Base-by-base conservation (phyloP, 2,797 vertebrate species). In the Sebastiscus albofasciatus region DNA sequence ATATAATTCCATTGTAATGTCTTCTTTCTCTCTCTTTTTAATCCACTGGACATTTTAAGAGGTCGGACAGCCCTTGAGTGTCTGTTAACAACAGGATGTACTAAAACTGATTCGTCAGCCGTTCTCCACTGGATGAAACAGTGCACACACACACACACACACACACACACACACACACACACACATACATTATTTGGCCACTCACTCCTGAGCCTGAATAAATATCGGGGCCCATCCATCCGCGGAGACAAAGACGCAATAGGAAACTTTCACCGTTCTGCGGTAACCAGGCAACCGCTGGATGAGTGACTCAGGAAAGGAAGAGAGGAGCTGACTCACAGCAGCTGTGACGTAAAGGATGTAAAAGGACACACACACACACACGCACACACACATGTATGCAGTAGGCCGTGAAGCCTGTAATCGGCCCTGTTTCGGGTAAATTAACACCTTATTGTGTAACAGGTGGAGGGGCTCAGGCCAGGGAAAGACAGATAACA, bases 401-500 rank as follows among this genome's bases (percentile, higher is more conserved):
- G 83, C 81, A 89, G 79, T 6, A 83, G 85, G 70, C 85, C 81
- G 14, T 68, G 92, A 95, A 96, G 85, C 94, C 95, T 68, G 95
- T 97, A 66, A 96, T 95, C 83, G 94, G 90, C 81, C 93, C 96
- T 91, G 89, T 95, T 97, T 94, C 82, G 89, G 95, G 4, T 96
- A 96, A 86, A 93, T 95, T 88, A 97, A 94, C 79, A 97, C 96
- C 22, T 96, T 90, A 72, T 86, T 90, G 88, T 97, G 91, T 68
- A 96, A 97, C 84, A 98, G 95, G 90, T 95, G 94, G 29, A 95
- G 72, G 56, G 96, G 95, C 20, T 96, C 94, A 76, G 88, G 90
- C 46, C 2, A 20, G 46, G 67, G 86, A 79, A 84, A 92, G 92
- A 33, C 77, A 95, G 95, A 80, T 95, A 93, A 46, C 94, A 95